Conservation (phyloP, 2,888 invertebrate species). For the Bhutanitis thaidina region DNA sequence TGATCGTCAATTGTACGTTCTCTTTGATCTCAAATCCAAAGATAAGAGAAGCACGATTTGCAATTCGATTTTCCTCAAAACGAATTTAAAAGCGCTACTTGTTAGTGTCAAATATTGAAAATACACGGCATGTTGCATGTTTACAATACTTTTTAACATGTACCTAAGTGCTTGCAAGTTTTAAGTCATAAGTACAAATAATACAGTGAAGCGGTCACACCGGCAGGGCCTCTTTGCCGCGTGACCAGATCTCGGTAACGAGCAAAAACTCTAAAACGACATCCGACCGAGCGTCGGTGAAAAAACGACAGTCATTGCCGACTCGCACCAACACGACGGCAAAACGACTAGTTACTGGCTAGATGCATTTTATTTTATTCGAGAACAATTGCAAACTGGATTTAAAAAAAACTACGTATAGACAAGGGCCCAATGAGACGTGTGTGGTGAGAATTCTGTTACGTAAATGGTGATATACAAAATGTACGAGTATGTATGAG, state of each 20-base stretch:
- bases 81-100: slow-evolving; percentile 3
- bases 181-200: slow-evolving; percentile 19
- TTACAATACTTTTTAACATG: slow-evolving; percentile 5
- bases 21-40: neutral
- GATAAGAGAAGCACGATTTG: neutral
- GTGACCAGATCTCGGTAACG: slow-evolving; percentile 67
- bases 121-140: neutral
- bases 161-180: slow-evolving; percentile 6
- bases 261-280: slow-evolving; percentile 68
- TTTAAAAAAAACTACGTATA: neutral
- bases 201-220: slow-evolving; percentile 40
- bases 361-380: slow-evolving; percentile 13
- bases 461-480: neutral
- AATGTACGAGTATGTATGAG: neutral
- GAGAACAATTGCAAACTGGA: slow-evolving; percentile 1
- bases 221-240: slow-evolving; percentile 54
- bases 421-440: no score
- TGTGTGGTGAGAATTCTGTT: neutral
- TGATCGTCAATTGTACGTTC: neutral
- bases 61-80: neutral
- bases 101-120: neutral
- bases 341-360: slow-evolving; percentile 22
- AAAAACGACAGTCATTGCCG: slow-evolving; percentile 41
- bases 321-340: slow-evolving; percentile 23
- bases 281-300: slow-evolving; percentile 38